Conservation (phyloP, 2,113 vertebrate species). For the Ammodytes dubius region DNA sequence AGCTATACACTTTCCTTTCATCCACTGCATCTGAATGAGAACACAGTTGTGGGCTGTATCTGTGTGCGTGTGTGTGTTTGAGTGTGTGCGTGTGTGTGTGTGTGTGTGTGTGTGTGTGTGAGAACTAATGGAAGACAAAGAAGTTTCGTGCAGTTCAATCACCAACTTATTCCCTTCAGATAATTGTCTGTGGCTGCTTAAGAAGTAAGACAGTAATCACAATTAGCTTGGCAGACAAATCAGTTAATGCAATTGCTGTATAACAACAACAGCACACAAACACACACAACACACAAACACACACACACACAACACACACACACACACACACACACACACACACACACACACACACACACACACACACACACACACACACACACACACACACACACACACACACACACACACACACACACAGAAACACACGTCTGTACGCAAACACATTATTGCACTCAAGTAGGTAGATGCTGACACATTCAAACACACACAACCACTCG, state of each 20-base stretch:
- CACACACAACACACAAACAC: too few species aligned
- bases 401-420: background rate
- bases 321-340: background rate
- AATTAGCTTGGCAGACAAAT: background rate
- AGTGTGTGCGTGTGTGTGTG: background rate
- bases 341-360: background rate
- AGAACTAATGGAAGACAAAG: slow-evolving; percentile 1
- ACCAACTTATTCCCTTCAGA: background rate
- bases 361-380: background rate
- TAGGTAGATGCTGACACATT: too few species aligned
- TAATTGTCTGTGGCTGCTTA: background rate
- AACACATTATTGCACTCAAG: too few species aligned
- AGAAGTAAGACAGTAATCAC: background rate
- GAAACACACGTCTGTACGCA: too few species aligned
- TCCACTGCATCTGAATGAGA: slow-evolving; percentile 20
- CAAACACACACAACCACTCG: too few species aligned
- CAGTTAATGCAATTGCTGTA: background rate
- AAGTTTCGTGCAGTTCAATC: background rate
- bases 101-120: background rate
- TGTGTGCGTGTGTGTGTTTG: background rate
- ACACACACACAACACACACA: too few species aligned
- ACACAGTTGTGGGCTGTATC: background rate
- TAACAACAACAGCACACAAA: background rate
- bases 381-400: background rate
- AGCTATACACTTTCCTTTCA: slow-evolving; percentile 24